A percentile compares a stretch with the other conserved stretches of the same genome.
These are phyloP conservation scores for Xerus rutilus DNA, from an alignment of 2,797 vertebrate species.

Conservation along the genomic window DNA sequence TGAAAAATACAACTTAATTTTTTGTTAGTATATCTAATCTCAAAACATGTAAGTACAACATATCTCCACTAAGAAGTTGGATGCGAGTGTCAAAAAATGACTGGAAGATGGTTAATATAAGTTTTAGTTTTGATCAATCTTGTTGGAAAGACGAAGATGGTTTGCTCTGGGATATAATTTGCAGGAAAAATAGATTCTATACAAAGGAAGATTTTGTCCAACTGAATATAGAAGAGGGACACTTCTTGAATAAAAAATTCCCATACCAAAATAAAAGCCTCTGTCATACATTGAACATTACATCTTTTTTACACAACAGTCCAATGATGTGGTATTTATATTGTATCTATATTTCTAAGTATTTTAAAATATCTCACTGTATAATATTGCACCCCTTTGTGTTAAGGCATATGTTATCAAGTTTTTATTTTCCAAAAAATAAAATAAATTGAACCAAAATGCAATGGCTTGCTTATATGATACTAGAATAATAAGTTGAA, in stretches of 20 bases:
- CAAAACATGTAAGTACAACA: background rate
- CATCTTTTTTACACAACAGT: background rate
- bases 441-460: slow-evolving; percentile 32
- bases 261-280: background rate
- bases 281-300: background rate
- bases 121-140: background rate
- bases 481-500: background rate
- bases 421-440: slow-evolving; percentile 33
- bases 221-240: background rate
- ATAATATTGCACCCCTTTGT: background rate
- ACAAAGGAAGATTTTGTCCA: slow-evolving; percentile 34
- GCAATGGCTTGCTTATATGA: background rate
- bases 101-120: slow-evolving; percentile 57
- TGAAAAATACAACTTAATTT: background rate
- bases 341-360: background rate
- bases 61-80: background rate
- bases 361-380: background rate
- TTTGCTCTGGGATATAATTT: slow-evolving; percentile 15
- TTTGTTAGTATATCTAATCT: slow-evolving; percentile 10
- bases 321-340: background rate
- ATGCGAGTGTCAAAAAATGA: background rate
- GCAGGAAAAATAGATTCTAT: background rate
- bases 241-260: slow-evolving; percentile 30
- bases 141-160: slow-evolving; percentile 45
- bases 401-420: slow-evolving; percentile 2